These are phyloP conservation scores for Dryomyza anilis DNA, from an alignment of 2,888 invertebrate species.

Conservation along the genomic window DNA sequence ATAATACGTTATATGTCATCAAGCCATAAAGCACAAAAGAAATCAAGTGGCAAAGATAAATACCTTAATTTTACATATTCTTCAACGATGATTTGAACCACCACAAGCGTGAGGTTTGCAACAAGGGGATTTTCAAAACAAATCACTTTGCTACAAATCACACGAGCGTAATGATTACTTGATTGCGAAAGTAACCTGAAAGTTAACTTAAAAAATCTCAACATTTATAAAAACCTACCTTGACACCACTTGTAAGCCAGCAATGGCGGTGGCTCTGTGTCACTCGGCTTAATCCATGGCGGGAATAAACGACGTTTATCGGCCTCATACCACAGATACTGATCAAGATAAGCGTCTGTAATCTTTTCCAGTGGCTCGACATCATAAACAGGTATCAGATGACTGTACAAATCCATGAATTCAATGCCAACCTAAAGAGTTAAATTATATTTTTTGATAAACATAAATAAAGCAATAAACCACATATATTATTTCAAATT, in stretches of 20 bases:
- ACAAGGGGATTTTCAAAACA: slow-evolving; percentile 69
- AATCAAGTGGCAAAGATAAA: too few relatives aligned
- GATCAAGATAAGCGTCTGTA: slow-evolving; percentile 98
- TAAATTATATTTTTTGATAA: too few relatives aligned
- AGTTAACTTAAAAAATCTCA: background rate
- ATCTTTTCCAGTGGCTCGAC: slow-evolving; percentile 99
- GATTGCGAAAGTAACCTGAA: background rate
- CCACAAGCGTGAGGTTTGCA: slow-evolving; percentile 72
- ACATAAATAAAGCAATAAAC: too few relatives aligned
- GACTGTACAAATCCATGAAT: slow-evolving; percentile 99
- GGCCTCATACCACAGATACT: slow-evolving; percentile 99
- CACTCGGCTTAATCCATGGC: slow-evolving; percentile 99
- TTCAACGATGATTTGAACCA: slow-evolving; percentile 39
- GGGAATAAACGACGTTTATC: slow-evolving; percentile 96
- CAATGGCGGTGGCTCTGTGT: slow-evolving; percentile 93
- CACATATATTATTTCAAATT: too few relatives aligned
- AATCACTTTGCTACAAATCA: slow-evolving; percentile 73
- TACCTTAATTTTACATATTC: too few relatives aligned
- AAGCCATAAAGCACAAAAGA: too few relatives aligned
- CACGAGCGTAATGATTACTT: slow-evolving; percentile 62
- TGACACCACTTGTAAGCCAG: slow-evolving; percentile 99
- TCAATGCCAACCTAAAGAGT: slow-evolving; percentile 86
- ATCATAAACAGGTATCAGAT: slow-evolving; percentile 98
- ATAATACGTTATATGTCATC: too few relatives aligned
- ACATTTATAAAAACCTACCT: slow-evolving; percentile 64